Evolutionary conservation across 1,140 invertebrate species (phyloP).

Genomic region (Nephotettix cincticeps): DNA sequence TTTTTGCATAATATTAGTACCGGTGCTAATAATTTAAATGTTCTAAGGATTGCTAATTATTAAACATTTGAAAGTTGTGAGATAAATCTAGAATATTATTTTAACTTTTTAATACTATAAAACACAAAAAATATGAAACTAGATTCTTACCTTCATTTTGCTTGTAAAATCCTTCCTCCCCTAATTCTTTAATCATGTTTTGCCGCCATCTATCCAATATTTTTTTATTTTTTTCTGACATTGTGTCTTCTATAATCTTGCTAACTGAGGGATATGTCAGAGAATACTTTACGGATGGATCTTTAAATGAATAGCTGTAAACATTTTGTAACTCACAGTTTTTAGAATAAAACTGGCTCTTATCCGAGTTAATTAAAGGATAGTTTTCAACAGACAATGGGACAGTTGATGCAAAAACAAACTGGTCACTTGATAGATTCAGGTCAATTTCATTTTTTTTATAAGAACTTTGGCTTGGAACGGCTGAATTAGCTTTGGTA

Average conservation of each 20-base stretch:
- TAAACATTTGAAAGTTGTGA: too few relatives aligned
- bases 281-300: neutral
- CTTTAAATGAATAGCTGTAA: neutral
- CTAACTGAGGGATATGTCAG: slow-evolving; percentile 14
- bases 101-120: too few relatives aligned
- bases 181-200: slow-evolving; percentile 17
- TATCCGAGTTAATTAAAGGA: neutral
- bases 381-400: neutral
- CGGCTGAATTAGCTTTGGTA: too few relatives aligned
- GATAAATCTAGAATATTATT: too few relatives aligned
- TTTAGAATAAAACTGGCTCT: neutral
- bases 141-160: neutral
- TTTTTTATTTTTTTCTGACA: neutral
- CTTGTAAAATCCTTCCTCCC: slow-evolving; percentile 10
- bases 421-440: neutral
- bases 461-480: too few relatives aligned
- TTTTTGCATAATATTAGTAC: too few relatives aligned
- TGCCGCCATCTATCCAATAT: slow-evolving; percentile 9
- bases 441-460: too few relatives aligned
- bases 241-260: slow-evolving; percentile 14
- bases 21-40: too few relatives aligned
- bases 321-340: neutral
- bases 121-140: too few relatives aligned
- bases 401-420: neutral
- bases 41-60: too few relatives aligned